Evolutionary conservation across 1,140 invertebrate species (phyloP).

Genomic region (Procambarus clarkii): DNA sequence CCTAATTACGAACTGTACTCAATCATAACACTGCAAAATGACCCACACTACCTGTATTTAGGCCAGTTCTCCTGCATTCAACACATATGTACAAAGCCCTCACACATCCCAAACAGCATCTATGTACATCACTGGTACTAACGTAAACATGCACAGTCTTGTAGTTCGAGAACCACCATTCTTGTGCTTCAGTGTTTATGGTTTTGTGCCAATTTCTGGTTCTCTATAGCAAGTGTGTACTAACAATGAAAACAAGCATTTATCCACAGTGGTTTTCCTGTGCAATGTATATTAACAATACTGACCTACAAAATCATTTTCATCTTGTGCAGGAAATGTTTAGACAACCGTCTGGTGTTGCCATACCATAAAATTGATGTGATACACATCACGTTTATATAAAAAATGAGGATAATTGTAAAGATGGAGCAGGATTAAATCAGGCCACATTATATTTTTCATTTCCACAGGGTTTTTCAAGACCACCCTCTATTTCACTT

Average conservation of each 20-base stretch:
- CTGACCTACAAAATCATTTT: slow-evolving; percentile 57
- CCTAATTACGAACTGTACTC: slow-evolving; percentile 62
- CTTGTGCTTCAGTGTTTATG: slow-evolving; percentile 55
- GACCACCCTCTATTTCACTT: slow-evolving; percentile 9
- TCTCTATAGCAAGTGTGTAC: slow-evolving; percentile 30
- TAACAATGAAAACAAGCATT: slow-evolving; percentile 43
- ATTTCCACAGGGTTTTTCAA: neutral
- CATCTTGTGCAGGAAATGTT: slow-evolving; percentile 61
- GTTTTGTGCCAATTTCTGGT: slow-evolving; percentile 56
- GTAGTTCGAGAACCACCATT: slow-evolving; percentile 54
- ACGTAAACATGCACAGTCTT: slow-evolving; percentile 40
- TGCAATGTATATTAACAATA: slow-evolving; percentile 50
- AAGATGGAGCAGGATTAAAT: slow-evolving; percentile 50
- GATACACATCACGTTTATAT: slow-evolving; percentile 57
- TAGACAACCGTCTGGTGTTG: slow-evolving; percentile 46
- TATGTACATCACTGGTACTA: slow-evolving; percentile 65
- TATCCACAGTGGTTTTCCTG: slow-evolving; percentile 22
- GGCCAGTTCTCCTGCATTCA: slow-evolving; percentile 34
- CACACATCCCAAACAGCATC: slow-evolving; percentile 57
- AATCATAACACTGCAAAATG: slow-evolving; percentile 62
- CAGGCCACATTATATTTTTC: slow-evolving; percentile 34
- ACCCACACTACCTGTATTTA: slow-evolving; percentile 15
- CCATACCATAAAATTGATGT: slow-evolving; percentile 48
- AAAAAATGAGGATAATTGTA: slow-evolving; percentile 43
- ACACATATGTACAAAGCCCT: slow-evolving; percentile 57